A percentile compares a stretch with the other conserved stretches of the same genome.
These are phyloP conservation scores for Lemur catta DNA, from an alignment of 2,797 vertebrate species.

Conservation along the genomic window DNA sequence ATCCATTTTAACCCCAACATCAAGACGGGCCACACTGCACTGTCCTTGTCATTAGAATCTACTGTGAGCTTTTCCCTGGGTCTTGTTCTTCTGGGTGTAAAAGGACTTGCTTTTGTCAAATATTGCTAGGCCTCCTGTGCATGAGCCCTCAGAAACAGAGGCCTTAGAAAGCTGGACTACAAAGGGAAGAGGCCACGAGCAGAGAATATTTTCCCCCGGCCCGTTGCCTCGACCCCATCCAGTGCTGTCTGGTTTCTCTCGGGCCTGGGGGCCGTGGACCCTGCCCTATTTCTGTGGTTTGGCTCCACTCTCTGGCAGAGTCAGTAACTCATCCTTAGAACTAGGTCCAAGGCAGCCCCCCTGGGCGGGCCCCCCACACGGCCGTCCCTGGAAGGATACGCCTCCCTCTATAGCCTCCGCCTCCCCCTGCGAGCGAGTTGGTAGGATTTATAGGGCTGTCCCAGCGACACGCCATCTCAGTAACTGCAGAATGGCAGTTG, in stretches of 20 bases:
- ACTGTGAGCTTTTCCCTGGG: background rate
- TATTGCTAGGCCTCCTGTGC: background rate
- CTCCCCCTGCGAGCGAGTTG: constrained; percentile 22
- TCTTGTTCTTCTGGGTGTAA: background rate
- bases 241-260: background rate
- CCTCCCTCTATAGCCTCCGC: background rate
- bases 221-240: background rate
- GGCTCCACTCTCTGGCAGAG: background rate
- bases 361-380: accelerated
- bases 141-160: background rate
- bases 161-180: background rate
- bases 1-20: background rate
- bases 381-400: background rate
- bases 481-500: constrained; percentile 85
- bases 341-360: background rate
- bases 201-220: background rate
- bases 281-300: background rate
- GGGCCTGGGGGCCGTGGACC: accelerated
- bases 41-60: background rate
- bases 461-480: constrained; percentile 78
- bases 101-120: background rate
- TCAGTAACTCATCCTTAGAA: constrained; percentile 19
- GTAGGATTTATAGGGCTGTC: constrained; percentile 83
- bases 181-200: background rate
- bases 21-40: background rate